Conservation (phyloP, 2,888 invertebrate genomes). For the Epistrophella euchroma region DNA sequence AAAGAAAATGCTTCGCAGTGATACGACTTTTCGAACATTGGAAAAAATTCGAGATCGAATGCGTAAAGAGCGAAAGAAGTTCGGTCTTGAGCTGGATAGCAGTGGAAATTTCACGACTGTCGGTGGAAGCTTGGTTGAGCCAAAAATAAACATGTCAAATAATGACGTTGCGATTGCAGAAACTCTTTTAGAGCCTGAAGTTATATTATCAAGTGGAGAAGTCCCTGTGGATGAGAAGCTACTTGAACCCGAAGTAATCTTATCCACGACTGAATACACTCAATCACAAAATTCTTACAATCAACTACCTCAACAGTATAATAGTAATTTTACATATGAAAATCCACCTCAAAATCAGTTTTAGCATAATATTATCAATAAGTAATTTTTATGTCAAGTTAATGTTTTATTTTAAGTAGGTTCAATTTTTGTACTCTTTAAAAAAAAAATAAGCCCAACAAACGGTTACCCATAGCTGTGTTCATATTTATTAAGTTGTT, state of each 20-base stretch:
- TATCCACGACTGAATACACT: conserved; percentile 42
- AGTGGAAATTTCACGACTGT: conserved; percentile 6
- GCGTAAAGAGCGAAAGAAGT: conserved; percentile 81
- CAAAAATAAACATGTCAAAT: conserved; percentile 79
- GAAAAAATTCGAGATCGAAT: conserved; percentile 82
- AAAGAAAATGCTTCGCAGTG: conserved; percentile 81
- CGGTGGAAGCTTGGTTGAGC: conserved; percentile 79
- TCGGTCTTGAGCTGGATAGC: conserved; percentile 15
- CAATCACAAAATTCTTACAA: conserved; percentile 70
- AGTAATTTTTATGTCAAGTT: neutral
- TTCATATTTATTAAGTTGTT: conserved; percentile 65
- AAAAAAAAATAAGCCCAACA: neutral
- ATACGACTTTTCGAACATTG: conserved; percentile 81
- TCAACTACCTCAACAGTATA: conserved; percentile 47
- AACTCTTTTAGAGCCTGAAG: conserved; percentile 79
- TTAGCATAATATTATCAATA: conserved; percentile 1
- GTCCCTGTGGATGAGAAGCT: conserved; percentile 77
- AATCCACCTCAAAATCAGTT: conserved; percentile 13
- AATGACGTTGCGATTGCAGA: conserved; percentile 67
- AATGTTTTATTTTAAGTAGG: neutral
- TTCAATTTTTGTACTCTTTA: conserved; percentile 20
- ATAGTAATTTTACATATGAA: conserved; percentile 19
- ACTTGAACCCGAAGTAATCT: conserved; percentile 77
- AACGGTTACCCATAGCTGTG: conserved; percentile 41
- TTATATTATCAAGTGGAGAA: conserved; percentile 28